phyloP scores from a whole-genome alignment of 2,797 vertebrate genomes.

The Gobio occitaniae region DNA sequence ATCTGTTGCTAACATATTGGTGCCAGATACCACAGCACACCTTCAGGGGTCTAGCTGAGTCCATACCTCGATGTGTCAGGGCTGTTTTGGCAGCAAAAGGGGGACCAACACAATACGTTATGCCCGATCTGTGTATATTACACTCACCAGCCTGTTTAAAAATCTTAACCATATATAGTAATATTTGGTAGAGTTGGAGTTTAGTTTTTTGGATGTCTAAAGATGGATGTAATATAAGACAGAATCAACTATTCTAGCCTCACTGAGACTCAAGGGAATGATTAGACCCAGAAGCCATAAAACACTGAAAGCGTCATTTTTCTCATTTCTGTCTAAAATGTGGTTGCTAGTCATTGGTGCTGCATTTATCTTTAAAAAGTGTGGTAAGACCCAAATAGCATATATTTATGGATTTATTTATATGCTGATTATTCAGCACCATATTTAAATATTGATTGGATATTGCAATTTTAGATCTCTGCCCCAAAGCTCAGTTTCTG shows the following conservation, averaged over 20 bases:
- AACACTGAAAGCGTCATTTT: background rate
- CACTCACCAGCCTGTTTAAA: background rate
- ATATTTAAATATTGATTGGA: conserved; percentile 9
- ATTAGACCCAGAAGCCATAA: conserved; percentile 26
- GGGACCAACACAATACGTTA: no score
- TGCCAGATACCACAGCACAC: no score
- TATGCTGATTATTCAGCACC: background rate
- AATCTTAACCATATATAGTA: background rate
- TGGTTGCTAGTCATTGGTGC: background rate
- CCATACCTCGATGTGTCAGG: no score
- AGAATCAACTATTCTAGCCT: background rate
- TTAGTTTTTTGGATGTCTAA: background rate
- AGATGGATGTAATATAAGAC: conserved; percentile 2
- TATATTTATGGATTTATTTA: background rate
- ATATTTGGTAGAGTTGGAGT: background rate
- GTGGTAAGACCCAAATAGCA: background rate
- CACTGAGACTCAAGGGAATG: background rate
- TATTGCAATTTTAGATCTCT: background rate
- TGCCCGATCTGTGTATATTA: background rate
- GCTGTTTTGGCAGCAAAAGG: no score
- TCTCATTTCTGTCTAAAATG: conserved; percentile 13
- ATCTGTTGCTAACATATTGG: no score
- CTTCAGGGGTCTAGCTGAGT: no score
- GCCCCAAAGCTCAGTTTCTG: conserved; percentile 24
- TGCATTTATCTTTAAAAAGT: background rate